Conservation (phyloP, 1,140 invertebrate genomes). For the Leptinotarsa lineolata region DNA sequence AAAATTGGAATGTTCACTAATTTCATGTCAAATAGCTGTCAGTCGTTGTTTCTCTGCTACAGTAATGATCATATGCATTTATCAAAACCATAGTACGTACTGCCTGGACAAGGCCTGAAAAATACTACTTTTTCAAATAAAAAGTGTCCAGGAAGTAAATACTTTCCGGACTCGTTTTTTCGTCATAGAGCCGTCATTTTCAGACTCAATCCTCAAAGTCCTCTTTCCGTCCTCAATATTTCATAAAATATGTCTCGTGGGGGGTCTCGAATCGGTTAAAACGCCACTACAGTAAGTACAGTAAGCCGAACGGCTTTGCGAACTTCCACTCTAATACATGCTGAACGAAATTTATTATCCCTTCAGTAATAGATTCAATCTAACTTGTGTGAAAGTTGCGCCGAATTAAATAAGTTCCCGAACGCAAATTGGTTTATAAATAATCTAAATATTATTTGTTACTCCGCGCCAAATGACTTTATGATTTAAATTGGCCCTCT, state of each 20-base stretch:
- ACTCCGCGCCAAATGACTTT: constrained; percentile 7
- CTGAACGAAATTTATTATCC: constrained; percentile 43
- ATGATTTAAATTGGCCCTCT: constrained; percentile 10
- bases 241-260: not conserved
- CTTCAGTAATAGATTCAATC: constrained; percentile 45
- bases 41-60: no score
- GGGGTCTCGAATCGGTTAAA: not conserved
- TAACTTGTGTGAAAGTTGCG: constrained; percentile 38
- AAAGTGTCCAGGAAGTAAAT: no score
- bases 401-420: constrained; percentile 42
- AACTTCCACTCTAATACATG: constrained; percentile 42
- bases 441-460: constrained; percentile 28
- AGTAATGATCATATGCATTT: no score
- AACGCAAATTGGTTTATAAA: constrained; percentile 36
- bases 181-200: no score
- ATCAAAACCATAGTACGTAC: no score
- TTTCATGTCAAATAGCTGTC: no score
- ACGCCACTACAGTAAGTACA: not conserved
- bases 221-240: no score
- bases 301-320: constrained; percentile 4
- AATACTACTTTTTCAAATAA: no score
- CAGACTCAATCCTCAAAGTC: no score
- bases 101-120: no score
- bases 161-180: no score
- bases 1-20: no score